phyloP scores from a whole-genome alignment of 2,888 invertebrate genomes.

The Patella caerulea region DNA sequence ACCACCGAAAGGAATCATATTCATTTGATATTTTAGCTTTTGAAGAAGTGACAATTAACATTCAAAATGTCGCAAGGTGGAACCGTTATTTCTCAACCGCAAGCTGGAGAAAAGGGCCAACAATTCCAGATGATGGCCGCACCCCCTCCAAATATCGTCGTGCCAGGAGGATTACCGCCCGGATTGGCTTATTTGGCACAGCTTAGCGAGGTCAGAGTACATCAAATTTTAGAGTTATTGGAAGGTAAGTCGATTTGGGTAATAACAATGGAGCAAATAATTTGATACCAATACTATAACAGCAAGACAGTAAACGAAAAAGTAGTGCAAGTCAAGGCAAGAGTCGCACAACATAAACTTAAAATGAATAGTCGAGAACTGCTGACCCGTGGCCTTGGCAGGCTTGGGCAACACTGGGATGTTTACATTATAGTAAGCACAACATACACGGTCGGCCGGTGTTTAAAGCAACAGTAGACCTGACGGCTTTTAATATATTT shows the following conservation, averaged over 20 bases:
- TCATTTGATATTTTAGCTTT: too few species aligned
- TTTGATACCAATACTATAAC: background rate
- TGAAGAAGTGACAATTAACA: too few species aligned
- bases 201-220: constrained; percentile 53
- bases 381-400: too few species aligned
- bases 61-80: background rate
- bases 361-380: too few species aligned
- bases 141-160: constrained; percentile 31
- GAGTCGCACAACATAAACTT: background rate
- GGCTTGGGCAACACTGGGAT: too few species aligned
- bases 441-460: too few species aligned
- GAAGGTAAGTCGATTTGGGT: constrained; percentile 46
- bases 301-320: background rate
- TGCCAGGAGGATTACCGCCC: constrained; percentile 52
- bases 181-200: constrained; percentile 53
- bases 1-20: too few species aligned
- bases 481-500: too few species aligned
- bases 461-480: too few species aligned
- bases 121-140: constrained; percentile 30
- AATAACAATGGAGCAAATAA: background rate
- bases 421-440: too few species aligned
- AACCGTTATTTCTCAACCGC: background rate
- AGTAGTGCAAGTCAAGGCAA: background rate
- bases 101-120: background rate
- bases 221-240: constrained; percentile 54